These are phyloP conservation scores for Megatriorchis doriae DNA, from an alignment of 2,113 vertebrate species.

Conservation along the genomic window DNA sequence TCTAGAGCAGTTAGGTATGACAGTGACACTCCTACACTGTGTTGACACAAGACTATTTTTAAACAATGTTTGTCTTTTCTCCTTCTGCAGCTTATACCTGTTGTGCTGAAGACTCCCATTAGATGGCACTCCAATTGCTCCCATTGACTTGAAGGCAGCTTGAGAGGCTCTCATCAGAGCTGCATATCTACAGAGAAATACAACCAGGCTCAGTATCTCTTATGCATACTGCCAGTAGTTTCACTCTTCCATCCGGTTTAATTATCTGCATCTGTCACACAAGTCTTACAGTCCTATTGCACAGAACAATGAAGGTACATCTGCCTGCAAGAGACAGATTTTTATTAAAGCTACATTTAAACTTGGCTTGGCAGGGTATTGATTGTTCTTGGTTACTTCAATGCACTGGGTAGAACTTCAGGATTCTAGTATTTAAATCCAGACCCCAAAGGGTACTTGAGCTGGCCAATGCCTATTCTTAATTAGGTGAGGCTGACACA, in stretches of 20 bases:
- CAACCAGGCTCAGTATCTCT: background rate
- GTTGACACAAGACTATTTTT: background rate
- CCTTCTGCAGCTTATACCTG: slow-evolving; percentile 59
- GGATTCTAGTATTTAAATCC: background rate
- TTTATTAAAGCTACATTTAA: background rate
- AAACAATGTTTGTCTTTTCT: background rate
- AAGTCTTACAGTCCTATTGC: background rate
- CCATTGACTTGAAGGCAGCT: slow-evolving; percentile 24
- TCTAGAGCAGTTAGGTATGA: background rate
- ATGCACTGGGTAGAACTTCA: background rate
- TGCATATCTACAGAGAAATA: slow-evolving; percentile 68
- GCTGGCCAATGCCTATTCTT: background rate
- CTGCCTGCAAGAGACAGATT: background rate
- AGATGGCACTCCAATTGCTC: slow-evolving; percentile 49
- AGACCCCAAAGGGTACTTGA: background rate
- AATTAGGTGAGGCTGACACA: background rate
- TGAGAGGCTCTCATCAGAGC: slow-evolving; percentile 74
- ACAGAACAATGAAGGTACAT: background rate
- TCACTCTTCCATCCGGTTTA: background rate
- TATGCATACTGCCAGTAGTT: background rate
- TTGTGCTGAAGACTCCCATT: slow-evolving; percentile 60
- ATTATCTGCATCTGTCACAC: background rate
- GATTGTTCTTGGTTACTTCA: background rate
- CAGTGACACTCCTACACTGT: background rate
- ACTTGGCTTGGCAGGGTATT: background rate